phyloP scores from a whole-genome alignment of 2,888 invertebrate species.

The Muschampia plurimacula region DNA sequence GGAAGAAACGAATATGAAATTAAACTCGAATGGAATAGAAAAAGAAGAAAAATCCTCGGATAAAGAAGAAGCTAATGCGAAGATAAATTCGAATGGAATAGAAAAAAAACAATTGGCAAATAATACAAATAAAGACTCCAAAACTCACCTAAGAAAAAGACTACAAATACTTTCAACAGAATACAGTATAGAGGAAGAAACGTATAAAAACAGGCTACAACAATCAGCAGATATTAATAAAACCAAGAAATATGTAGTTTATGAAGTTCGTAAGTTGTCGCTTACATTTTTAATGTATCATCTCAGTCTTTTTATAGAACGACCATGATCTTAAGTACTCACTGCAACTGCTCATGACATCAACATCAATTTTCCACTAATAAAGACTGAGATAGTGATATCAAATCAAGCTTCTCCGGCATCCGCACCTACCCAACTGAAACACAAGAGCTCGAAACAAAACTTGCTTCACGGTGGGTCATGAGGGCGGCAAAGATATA shows the following conservation, averaged over 20 bases:
- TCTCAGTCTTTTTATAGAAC: too few relatives aligned
- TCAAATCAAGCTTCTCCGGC: too few relatives aligned
- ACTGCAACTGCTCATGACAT: too few relatives aligned
- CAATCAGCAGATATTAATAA: conserved; percentile 28
- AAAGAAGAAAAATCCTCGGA: background rate
- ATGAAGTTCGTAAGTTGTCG: conserved; percentile 65
- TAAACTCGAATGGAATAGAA: background rate
- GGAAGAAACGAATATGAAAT: too few relatives aligned
- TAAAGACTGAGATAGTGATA: too few relatives aligned
- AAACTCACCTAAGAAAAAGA: conserved; percentile 18
- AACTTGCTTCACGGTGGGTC: too few relatives aligned
- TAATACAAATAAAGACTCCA: background rate
- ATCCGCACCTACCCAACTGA: background rate
- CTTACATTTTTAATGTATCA: background rate
- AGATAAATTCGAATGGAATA: too few relatives aligned
- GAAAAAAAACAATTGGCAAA: background rate
- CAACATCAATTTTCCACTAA: too few relatives aligned
- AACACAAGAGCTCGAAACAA: too few relatives aligned
- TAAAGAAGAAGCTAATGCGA: too few relatives aligned
- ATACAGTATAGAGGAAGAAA: background rate
- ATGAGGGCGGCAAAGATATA: too few relatives aligned
- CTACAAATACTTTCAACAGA: conserved; percentile 12
- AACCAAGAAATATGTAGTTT: conserved; percentile 54
- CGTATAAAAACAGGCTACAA: background rate
- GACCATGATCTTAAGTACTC: too few relatives aligned